Evolutionary conservation across 2,797 vertebrate genomes (phyloP).

Genomic region (Dendrocincla fuliginosa): DNA sequence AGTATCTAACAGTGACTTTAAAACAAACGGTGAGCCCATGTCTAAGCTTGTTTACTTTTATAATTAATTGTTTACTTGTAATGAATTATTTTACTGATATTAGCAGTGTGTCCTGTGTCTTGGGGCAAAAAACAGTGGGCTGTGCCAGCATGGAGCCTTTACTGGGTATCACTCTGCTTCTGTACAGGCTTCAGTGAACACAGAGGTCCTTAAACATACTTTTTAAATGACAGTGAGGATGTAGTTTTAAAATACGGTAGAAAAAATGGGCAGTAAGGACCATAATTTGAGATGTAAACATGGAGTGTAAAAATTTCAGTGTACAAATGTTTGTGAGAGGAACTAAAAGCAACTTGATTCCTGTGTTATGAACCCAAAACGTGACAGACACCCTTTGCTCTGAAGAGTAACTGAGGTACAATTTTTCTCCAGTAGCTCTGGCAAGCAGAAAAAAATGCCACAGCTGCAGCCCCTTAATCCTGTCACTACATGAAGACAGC

Average conservation of each 20-base stretch:
- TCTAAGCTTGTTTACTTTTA: not conserved
- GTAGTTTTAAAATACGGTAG: not conserved
- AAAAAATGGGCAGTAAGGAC: not conserved
- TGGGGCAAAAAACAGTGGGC: not conserved
- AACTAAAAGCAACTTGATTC: not conserved
- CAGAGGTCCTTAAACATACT: not conserved
- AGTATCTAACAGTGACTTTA: not conserved
- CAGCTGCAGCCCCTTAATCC: not conserved
- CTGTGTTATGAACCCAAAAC: not conserved
- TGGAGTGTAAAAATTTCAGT: not conserved
- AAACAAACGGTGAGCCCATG: not conserved
- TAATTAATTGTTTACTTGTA: not conserved
- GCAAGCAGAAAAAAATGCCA: not conserved
- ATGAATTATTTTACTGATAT: not conserved
- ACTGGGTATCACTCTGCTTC: not conserved
- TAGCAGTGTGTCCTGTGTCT: not conserved
- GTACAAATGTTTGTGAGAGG: not conserved
- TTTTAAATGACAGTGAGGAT: not conserved
- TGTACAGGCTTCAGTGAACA: too few species aligned
- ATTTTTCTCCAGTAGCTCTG: not conserved
- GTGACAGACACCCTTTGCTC: not conserved
- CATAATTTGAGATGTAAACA: not conserved
- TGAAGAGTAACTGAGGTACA: not conserved
- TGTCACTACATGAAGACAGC: not conserved
- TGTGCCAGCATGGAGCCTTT: not conserved